Evolutionary conservation across 2,797 vertebrate species (phyloP), one percentile per base, ranked within the genome.

Genomic region (Amphiprion clarkii): DNA sequence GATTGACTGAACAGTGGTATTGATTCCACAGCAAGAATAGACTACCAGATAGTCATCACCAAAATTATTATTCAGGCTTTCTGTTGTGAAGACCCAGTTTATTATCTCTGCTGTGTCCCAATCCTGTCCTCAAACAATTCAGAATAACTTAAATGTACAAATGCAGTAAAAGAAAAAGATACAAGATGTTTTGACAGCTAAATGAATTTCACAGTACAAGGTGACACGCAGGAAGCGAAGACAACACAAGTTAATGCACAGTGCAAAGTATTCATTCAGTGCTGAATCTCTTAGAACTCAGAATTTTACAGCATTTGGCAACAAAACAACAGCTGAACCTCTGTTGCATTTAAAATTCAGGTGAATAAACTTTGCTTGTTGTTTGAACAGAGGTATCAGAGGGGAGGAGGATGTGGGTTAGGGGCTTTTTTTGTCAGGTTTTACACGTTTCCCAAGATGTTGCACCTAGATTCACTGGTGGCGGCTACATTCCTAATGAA

Each of bases 1-100:
- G 66, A 89, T 85, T 84, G 78, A 91, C 87, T 83, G 67, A 72
- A 72, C 67, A 65, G 66, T 68, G 56, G 23, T 87, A 89, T 91
- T 54, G 90, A 92, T 85, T 66, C 31, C 59, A 46, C 56, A 62
- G 57, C 63, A 67, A 78, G 66, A 79, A n/a, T 40, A 44, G 74
- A 60, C 78, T 79, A 19, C 40, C 51, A 58, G 19, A 81, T 74
- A 60, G 60, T 75, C 40, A 67, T 79, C 74, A 74, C 68, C 61
- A 69, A 52, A 74, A 79, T 84, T 64, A 84, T 87, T 84, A 85
- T 87, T 86, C 70, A 71, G 51, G 40, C 70, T 74, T 25, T 82
- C 56, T 39, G 59, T 81, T 78, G 31, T 70, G 56, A 74, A 77
- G 52, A 84, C 71, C 27, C 73, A 46, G 72, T 83, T 88, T 67